Evolutionary conservation across 2,113 vertebrate species (phyloP).

Genomic region (Otolemur garnettii): DNA sequence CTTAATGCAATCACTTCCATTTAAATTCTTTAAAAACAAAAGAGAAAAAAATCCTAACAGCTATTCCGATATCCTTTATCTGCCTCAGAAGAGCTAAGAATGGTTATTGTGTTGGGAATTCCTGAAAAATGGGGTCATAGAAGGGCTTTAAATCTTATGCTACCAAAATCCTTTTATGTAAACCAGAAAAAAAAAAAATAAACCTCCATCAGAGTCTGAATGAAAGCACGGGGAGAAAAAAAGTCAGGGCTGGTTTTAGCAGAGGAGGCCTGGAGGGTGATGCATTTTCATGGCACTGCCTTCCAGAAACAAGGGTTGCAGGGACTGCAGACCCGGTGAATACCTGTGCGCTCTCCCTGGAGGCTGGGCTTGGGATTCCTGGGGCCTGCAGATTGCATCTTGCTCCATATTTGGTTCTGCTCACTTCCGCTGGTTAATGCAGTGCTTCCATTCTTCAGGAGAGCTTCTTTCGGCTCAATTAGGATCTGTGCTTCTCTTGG

Average conservation of each 20-base stretch:
- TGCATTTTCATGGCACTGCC: background rate
- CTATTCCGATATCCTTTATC: background rate
- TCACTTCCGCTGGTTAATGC: background rate
- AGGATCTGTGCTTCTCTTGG: background rate
- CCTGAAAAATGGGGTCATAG: slow-evolving; percentile 5
- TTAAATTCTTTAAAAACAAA: slow-evolving; percentile 63
- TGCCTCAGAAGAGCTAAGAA: slow-evolving; percentile 27
- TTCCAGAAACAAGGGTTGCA: background rate
- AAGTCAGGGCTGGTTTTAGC: background rate
- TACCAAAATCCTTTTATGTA: slow-evolving; percentile 49
- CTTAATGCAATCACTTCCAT: background rate
- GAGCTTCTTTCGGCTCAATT: background rate
- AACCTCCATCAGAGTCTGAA: background rate
- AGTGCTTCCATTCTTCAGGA: background rate
- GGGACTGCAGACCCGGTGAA: background rate
- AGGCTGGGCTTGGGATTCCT: background rate
- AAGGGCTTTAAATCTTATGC: slow-evolving; percentile 23
- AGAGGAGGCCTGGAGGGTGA: background rate
- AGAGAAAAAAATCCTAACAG: background rate
- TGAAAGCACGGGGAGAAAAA: background rate
- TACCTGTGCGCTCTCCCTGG: background rate
- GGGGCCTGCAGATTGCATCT: background rate
- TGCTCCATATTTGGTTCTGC: background rate
- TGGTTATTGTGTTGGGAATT: slow-evolving; percentile 31
- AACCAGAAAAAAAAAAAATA: background rate